Conservation (phyloP, 2,888 invertebrate genomes). For the Gryllus longicercus region DNA sequence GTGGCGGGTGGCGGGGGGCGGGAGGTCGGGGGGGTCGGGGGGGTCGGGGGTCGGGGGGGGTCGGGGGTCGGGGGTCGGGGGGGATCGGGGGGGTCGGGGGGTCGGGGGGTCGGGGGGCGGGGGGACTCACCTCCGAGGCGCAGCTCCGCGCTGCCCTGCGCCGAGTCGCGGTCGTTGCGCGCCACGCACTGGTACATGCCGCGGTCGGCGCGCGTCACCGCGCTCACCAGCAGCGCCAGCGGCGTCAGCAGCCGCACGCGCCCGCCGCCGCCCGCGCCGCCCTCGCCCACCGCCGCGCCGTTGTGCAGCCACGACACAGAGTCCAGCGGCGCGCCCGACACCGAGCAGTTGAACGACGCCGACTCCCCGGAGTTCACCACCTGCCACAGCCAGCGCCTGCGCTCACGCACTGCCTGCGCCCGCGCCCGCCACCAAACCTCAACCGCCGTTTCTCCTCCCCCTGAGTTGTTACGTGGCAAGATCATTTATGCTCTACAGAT, state of each 20-base stretch:
- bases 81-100: too few relatives aligned
- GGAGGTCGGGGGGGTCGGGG: too few relatives aligned
- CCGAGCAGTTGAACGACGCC: conserved; percentile 81
- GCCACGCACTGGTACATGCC: conserved; percentile 56
- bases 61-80: too few relatives aligned
- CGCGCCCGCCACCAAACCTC: too few relatives aligned
- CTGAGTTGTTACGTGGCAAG: too few relatives aligned
- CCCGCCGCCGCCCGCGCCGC: conserved; percentile 41
- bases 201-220: conserved; percentile 48
- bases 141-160: conserved; percentile 47
- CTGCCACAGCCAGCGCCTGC: background rate
- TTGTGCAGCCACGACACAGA: conserved; percentile 78
- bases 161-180: conserved; percentile 46
- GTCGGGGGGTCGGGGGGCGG: too few relatives aligned
- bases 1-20: too few relatives aligned
- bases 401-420: too few relatives aligned
- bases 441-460: too few relatives aligned
- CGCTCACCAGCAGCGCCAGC: conserved; percentile 40
- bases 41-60: too few relatives aligned
- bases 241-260: conserved; percentile 57
- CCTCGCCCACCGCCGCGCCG: conserved; percentile 58
- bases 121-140: conserved; percentile 47
- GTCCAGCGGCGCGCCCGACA: conserved; percentile 78
- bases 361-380: conserved; percentile 81
- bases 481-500: too few relatives aligned